Percentiles rank a stretch among this genome's conserved stretches.
These are phyloP conservation scores for Pheosia tremula DNA, from an alignment of 2,888 invertebrate species.

Conservation along the genomic window DNA sequence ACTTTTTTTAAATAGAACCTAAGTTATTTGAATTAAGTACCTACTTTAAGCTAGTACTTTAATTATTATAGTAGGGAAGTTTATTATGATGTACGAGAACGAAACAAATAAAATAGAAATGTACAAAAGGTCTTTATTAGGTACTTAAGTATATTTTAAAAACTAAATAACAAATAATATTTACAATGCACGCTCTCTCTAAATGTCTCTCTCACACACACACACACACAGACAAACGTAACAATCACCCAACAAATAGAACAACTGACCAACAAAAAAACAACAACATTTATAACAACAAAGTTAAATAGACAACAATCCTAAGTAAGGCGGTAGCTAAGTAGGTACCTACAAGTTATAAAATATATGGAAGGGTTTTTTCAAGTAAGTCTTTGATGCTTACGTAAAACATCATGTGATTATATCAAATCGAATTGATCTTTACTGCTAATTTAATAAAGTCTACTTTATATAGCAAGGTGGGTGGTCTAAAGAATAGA, in stretches of 20 bases:
- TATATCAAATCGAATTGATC: too few relatives aligned
- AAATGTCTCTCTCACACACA: conserved; percentile 21
- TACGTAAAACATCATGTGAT: too few relatives aligned
- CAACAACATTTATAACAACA: conserved; percentile 21
- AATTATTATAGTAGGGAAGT: too few relatives aligned
- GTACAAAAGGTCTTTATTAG: conserved; percentile 31
- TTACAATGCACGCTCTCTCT: conserved; percentile 36
- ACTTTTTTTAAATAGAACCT: too few relatives aligned
- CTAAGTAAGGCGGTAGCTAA: conserved; percentile 23
- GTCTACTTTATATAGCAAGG: too few relatives aligned
- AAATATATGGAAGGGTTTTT: too few relatives aligned
- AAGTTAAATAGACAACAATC: conserved; percentile 16
- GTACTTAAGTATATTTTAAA: conserved; percentile 29
- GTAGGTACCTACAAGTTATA: too few relatives aligned
- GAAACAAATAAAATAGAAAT: conserved; percentile 14
- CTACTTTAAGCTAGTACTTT: too few relatives aligned
- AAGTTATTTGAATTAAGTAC: too few relatives aligned
- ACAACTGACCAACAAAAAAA: conserved; percentile 20
- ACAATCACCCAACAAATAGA: conserved; percentile 30
- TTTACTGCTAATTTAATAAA: too few relatives aligned
- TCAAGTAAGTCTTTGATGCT: too few relatives aligned
- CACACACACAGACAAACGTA: conserved; percentile 26
- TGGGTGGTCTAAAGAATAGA: too few relatives aligned
- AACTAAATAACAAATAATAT: conserved; percentile 54
- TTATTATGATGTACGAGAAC: background rate